Base-by-base conservation (phyloP, 64 coral and sea anemone genomes). In the Platygyra sinensis region DNA sequence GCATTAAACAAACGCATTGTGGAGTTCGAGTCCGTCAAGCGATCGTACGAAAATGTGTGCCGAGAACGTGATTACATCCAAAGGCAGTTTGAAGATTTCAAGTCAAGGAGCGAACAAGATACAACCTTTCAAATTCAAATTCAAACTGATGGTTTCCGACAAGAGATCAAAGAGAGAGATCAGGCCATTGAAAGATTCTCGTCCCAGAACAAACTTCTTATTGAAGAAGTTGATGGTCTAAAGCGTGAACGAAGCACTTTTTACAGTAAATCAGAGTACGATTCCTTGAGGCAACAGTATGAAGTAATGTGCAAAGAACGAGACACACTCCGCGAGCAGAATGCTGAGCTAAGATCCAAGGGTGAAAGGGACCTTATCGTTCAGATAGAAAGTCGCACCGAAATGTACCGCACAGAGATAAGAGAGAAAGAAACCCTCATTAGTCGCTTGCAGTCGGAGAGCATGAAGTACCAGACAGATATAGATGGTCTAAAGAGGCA, bases 121-220 rank as follows among this genome's bases (percentile, higher is more conserved):
- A 62, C 28, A 31, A 28, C 78, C 4, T 28, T 80, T 62, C 78
- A 80, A 28, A 62, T 80, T 14, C 28, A 80, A 54, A 80, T 54
- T 51, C 78, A 80, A 38, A 80, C 78, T 28, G 49, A 80, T 54
- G 33, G 78, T 62, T 80, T 57, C 19, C 27, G 86, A 64, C 85
- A 93, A 71, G 85, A 93, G 36, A 80, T 93, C 24, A 61, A 74
- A 27, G 91, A 93, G 52, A 93, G 88, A 31, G 91, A 88, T 10
- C n/a, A 52, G 30, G 67, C 74, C 12, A 93, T 93, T 52, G 67
- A 71, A 20, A 86, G 86, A 16, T 64, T 93, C 28, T 38, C 82
- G 20, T 52, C 91, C 32, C 81, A 93, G n/a, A 30, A 72, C 11
- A n/a, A 62, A 18, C 76, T 75, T 10, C 86, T 93, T 14, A 76